A percentile compares a stretch with the other conserved stretches of the same genome.
phyloP scores from a whole-genome alignment of 1,140 invertebrate genomes.

The Solenopsis fugax region DNA sequence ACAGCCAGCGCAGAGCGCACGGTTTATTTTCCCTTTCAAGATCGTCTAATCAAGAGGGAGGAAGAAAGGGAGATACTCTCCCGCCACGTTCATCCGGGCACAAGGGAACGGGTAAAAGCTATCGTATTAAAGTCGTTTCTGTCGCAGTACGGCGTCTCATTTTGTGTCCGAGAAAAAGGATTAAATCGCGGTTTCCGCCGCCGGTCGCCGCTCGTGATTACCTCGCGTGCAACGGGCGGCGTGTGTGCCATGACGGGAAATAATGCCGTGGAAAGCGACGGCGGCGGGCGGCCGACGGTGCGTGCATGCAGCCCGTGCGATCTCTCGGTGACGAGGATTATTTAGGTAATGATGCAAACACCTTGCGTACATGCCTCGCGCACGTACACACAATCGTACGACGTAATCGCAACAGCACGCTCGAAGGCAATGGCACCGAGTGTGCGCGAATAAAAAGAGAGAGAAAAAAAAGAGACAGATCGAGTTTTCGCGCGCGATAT shows the following conservation, averaged over 20 bases:
- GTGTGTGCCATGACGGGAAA: conserved; percentile 48
- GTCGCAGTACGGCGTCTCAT: conserved; percentile 64
- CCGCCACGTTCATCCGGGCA: conserved; percentile 20
- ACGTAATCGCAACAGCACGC: conserved; percentile 32
- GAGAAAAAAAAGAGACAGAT: neutral
- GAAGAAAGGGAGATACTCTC: neutral
- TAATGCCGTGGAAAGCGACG: conserved; percentile 65
- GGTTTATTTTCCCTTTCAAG: conserved; percentile 60
- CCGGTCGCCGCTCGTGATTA: conserved; percentile 59
- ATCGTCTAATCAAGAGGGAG: conserved; percentile 52
- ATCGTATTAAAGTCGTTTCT: conserved; percentile 66
- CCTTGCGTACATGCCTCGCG: conserved; percentile 30
- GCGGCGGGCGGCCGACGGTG: neutral
- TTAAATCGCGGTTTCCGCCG: conserved; percentile 70
- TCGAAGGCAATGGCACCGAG: neutral
- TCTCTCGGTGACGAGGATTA: conserved; percentile 54
- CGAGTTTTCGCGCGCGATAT: neutral
- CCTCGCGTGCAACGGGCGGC: conserved; percentile 36
- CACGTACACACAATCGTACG: neutral
- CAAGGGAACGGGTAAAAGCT: conserved; percentile 52
- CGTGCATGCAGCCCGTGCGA: neutral
- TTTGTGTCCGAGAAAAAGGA: conserved; percentile 66
- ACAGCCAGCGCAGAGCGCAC: conserved; percentile 14
- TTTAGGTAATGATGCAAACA: conserved; percentile 58
- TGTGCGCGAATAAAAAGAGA: conserved; percentile 17